Evolutionary conservation across 2,888 invertebrate genomes (phyloP).

Genomic region (Leptopilina myrica): DNA sequence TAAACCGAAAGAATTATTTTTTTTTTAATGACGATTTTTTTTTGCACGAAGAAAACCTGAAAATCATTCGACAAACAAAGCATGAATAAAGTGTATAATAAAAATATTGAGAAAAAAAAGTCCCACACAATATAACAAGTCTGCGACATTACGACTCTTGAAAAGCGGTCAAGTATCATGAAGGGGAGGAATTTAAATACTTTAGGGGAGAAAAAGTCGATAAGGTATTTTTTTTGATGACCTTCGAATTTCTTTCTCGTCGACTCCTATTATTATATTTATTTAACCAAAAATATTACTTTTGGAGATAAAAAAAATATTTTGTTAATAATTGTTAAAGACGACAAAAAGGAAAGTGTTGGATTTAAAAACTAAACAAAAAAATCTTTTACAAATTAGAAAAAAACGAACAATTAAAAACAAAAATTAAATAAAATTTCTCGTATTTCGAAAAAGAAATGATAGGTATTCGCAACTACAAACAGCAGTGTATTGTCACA

Average conservation of each 20-base stretch:
- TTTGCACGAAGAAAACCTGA: not conserved
- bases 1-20: not conserved
- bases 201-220: not conserved
- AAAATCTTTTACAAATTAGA: not conserved
- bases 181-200: constrained; percentile 1
- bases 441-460: not conserved
- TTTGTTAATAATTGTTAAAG: no score
- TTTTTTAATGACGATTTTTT: constrained; percentile 10
- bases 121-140: not conserved
- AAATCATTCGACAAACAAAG: constrained; percentile 24
- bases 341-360: not conserved
- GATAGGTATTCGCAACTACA: not conserved
- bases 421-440: not conserved
- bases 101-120: not conserved
- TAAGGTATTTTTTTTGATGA: not conserved
- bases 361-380: not conserved
- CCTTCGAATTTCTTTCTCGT: not conserved
- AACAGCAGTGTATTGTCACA: not conserved
- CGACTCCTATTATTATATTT: not conserved
- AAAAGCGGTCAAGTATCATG: constrained; percentile 32
- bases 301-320: no score
- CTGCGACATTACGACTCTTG: constrained; percentile 13
- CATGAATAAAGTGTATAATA: constrained; percentile 22
- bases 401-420: not conserved
- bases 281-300: no score